Percentiles rank a stretch among this genome's conserved stretches.
These are phyloP conservation scores for Sicus ferrugineus DNA, from an alignment of 2,888 invertebrate species.

Conservation along the genomic window DNA sequence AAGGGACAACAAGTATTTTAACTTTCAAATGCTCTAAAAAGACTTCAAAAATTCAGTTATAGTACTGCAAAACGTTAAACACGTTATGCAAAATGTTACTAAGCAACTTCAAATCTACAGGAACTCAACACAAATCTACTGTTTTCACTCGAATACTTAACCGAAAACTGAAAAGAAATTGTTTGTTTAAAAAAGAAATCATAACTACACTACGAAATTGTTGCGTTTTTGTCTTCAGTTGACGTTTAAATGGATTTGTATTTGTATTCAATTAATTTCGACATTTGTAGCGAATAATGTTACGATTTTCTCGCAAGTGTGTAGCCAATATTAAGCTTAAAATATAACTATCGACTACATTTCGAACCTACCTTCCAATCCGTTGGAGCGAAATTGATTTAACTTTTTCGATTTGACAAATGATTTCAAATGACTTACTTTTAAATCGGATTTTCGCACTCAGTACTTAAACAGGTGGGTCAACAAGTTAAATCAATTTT, in stretches of 20 bases:
- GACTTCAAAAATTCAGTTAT: too few species aligned
- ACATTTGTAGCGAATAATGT: not conserved
- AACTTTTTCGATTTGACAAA: constrained; percentile 23
- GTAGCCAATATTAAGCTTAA: constrained; percentile 28
- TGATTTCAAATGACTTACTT: not conserved
- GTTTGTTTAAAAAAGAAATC: not conserved
- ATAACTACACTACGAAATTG: constrained; percentile 5
- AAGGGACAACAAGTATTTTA: too few species aligned
- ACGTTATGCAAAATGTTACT: too few species aligned
- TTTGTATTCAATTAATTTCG: constrained; percentile 22
- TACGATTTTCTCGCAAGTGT: constrained; percentile 5
- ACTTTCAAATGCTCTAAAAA: too few species aligned
- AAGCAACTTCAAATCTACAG: constrained; percentile 14
- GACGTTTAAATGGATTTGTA: constrained; percentile 19
- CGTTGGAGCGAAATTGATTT: constrained; percentile 38
- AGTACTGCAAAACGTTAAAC: too few species aligned
- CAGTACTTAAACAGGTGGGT: not conserved
- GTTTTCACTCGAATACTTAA: not conserved
- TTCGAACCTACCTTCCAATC: constrained; percentile 34
- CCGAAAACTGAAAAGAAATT: not conserved
- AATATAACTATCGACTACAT: constrained; percentile 16
- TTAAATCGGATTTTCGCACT: not conserved
- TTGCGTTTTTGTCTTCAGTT: constrained; percentile 17
- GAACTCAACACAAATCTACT: constrained; percentile 21
- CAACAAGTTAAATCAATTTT: constrained; percentile 30